A percentile compares a stretch with the other conserved stretches of the same genome.
Conservation (phyloP, 1,140 invertebrate species). For the Achatina immaculata region DNA sequence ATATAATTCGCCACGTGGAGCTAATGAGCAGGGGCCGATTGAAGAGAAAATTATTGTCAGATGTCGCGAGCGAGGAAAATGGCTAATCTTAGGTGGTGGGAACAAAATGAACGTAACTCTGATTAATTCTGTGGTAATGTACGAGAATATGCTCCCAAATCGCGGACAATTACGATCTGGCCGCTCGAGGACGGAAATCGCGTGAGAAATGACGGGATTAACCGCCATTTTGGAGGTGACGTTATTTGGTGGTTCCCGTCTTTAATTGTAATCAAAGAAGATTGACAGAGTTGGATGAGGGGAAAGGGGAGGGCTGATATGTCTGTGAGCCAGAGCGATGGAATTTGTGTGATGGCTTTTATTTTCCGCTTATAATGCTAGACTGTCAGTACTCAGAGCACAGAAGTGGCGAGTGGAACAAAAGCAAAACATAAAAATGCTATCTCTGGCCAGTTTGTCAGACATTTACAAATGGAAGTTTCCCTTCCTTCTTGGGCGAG, state of each 20-base stretch:
- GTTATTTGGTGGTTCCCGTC: background rate
- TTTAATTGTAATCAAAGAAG: background rate
- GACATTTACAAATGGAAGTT: too few species aligned
- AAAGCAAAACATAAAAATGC: too few species aligned
- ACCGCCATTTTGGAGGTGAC: background rate
- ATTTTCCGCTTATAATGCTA: too few species aligned
- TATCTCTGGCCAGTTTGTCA: too few species aligned
- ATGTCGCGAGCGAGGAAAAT: background rate
- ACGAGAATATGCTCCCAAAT: conserved; percentile 4
- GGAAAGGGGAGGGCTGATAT: background rate
- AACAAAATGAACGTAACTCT: conserved; percentile 13
- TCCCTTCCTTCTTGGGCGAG: too few species aligned
- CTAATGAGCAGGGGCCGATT: background rate
- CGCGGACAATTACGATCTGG: background rate
- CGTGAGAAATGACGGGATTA: conserved; percentile 15
- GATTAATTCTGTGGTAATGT: conserved; percentile 26
- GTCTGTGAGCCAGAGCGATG: background rate
- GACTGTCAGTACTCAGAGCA: too few species aligned
- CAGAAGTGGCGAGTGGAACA: too few species aligned
- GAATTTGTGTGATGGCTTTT: too few species aligned
- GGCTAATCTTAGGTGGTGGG: conserved; percentile 10
- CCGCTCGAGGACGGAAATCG: background rate
- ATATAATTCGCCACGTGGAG: conserved; percentile 16
- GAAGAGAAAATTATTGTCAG: conserved; percentile 6
- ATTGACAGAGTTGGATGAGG: background rate